Percentiles rank a stretch among this genome's conserved stretches.
Evolutionary conservation across 1,140 invertebrate genomes (phyloP).

Genomic region (Steinernema feltiae): DNA sequence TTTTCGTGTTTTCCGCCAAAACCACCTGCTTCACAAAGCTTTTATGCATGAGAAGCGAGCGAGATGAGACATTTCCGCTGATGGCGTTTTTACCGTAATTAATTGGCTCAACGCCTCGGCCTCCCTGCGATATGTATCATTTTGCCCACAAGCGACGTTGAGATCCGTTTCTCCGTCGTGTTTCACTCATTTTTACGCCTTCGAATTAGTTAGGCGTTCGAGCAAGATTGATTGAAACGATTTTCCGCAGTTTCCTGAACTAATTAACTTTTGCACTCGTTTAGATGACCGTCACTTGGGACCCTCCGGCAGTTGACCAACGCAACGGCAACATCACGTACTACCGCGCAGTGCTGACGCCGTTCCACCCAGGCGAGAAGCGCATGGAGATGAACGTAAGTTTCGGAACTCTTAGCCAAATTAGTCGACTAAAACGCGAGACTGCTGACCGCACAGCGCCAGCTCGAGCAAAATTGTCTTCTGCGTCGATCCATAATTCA

Average conservation of each 20-base stretch:
- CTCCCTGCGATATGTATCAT: neutral
- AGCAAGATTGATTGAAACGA: neutral
- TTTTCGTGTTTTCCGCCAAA: neutral
- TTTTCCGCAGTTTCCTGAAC: neutral
- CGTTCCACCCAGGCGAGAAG: conserved; percentile 27
- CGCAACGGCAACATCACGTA: conserved; percentile 85
- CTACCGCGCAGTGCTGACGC: conserved; percentile 70
- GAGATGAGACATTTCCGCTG: neutral
- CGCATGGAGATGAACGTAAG: conserved; percentile 37
- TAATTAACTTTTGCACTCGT: conserved; percentile 36
- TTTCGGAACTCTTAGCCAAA: conserved; percentile 6
- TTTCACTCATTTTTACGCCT: neutral
- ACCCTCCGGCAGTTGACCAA: conserved; percentile 74
- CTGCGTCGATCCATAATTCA: conserved; percentile 1
- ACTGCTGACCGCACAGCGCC: neutral
- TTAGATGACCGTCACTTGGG: conserved; percentile 79
- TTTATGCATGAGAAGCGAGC: neutral
- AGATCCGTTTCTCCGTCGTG: neutral
- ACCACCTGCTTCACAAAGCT: neutral
- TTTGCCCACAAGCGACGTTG: neutral
- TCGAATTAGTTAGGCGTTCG: too few relatives aligned
- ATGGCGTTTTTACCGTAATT: neutral
- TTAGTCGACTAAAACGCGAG: neutral
- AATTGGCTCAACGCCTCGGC: neutral
- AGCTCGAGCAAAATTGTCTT: conserved; percentile 5